Conservation (phyloP, 2,888 invertebrate species). For the Caenorhabditis macrosperma region DNA sequence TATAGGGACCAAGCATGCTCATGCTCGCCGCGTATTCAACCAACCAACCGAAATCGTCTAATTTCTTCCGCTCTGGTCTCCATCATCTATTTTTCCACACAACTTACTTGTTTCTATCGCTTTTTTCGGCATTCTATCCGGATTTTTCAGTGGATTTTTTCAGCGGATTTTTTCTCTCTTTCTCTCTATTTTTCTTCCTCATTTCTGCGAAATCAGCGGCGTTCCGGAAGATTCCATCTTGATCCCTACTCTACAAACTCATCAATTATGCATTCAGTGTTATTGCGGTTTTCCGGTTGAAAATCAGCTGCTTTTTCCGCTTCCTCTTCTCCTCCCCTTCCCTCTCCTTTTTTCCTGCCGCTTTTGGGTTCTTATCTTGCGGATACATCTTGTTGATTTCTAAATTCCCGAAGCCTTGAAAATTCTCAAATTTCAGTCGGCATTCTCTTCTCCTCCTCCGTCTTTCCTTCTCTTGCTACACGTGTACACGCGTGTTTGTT, state of each 20-base stretch:
- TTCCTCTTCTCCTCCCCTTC: constrained; percentile 23
- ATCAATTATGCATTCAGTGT: constrained; percentile 51
- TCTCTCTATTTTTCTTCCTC: neutral
- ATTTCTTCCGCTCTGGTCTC: constrained; percentile 63
- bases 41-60: constrained; percentile 65
- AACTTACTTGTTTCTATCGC: constrained; percentile 52
- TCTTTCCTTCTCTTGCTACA: constrained; percentile 9
- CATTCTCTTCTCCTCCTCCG: constrained; percentile 15
- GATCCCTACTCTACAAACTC: constrained; percentile 33
- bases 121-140: constrained; percentile 22
- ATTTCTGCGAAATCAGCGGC: neutral
- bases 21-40: constrained; percentile 55
- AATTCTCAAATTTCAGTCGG: constrained; percentile 54
- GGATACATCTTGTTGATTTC: constrained; percentile 59
- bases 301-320: constrained; percentile 54
- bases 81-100: constrained; percentile 58
- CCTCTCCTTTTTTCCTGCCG: constrained; percentile 18
- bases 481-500: constrained; percentile 34
- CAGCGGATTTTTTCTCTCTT: constrained; percentile 13
- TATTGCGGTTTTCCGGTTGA: constrained; percentile 53
- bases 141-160: constrained; percentile 13
- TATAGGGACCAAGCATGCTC: constrained; percentile 40
- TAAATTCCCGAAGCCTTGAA: constrained; percentile 41
- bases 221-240: constrained; percentile 11
- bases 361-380: constrained; percentile 43